These are phyloP conservation scores for Crenichthys baileyi DNA, from an alignment of 2,797 vertebrate genomes.

Conservation along the genomic window DNA sequence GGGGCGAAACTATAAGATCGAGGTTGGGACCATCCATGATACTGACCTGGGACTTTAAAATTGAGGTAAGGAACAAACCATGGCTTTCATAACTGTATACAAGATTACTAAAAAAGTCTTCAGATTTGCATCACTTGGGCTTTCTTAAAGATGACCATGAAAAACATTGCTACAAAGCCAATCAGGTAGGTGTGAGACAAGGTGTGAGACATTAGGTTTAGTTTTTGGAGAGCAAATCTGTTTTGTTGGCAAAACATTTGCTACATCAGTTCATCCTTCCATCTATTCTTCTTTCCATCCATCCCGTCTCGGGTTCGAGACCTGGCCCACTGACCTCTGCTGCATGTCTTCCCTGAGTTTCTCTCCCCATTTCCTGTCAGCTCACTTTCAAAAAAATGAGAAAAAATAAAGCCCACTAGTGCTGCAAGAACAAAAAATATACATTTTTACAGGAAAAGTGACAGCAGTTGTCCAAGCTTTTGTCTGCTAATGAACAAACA, in stretches of 20 bases:
- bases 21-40: neutral
- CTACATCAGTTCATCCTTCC: neutral
- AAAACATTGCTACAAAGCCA: neutral
- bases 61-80: neutral
- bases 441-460: neutral
- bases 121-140: neutral
- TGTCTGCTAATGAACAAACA: conserved; percentile 2
- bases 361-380: too few relatives aligned
- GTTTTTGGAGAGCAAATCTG: neutral
- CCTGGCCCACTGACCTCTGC: too few relatives aligned
- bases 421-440: too few relatives aligned
- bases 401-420: too few relatives aligned
- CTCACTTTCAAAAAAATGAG: too few relatives aligned
- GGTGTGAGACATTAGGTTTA: neutral
- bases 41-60: neutral
- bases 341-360: too few relatives aligned
- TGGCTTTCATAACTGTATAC: neutral
- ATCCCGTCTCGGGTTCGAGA: too few relatives aligned
- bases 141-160: neutral
- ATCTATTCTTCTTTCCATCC: neutral
- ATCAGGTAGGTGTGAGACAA: neutral
- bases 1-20: neutral
- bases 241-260: neutral
- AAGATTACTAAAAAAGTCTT: neutral
- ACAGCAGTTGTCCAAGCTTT: neutral